Evolutionary conservation across 2,113 vertebrate species (phyloP).

Genomic region (Bos indicus): DNA sequence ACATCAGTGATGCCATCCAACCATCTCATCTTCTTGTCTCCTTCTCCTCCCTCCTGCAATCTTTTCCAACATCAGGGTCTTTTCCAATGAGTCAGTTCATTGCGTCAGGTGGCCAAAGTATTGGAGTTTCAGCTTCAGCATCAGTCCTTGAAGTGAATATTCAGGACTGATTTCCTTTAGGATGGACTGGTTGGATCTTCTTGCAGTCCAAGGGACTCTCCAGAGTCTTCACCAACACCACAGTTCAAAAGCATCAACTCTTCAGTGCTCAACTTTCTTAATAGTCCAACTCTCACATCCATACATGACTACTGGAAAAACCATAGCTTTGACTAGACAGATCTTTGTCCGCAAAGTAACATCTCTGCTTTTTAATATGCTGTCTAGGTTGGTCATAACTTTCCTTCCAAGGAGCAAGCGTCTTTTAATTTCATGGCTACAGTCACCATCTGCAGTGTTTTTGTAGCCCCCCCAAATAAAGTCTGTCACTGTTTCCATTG

Average conservation of each 20-base stretch:
- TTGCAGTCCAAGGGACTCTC: background rate
- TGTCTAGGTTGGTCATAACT: background rate
- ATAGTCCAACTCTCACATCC: background rate
- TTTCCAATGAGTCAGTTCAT: background rate
- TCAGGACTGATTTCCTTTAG: background rate
- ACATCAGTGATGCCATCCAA: background rate
- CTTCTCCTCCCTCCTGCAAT: accelerated
- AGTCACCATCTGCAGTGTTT: background rate
- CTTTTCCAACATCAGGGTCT: background rate
- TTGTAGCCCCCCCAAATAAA: background rate
- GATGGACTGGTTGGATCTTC: background rate
- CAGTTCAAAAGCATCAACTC: background rate
- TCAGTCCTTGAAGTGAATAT: background rate
- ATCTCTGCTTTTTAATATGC: background rate
- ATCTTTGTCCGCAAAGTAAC: accelerated
- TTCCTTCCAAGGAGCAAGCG: accelerated
- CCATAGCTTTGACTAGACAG: background rate
- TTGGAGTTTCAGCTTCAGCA: background rate
- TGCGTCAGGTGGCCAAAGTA: background rate
- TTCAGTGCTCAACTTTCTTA: background rate
- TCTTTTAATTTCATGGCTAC: background rate
- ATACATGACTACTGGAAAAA: background rate
- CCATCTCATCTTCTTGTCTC: background rate
- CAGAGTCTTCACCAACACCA: background rate
- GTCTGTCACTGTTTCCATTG: background rate